phyloP scores from a whole-genome alignment of 2,888 invertebrate species.

The Neoaliturus tenellus region DNA sequence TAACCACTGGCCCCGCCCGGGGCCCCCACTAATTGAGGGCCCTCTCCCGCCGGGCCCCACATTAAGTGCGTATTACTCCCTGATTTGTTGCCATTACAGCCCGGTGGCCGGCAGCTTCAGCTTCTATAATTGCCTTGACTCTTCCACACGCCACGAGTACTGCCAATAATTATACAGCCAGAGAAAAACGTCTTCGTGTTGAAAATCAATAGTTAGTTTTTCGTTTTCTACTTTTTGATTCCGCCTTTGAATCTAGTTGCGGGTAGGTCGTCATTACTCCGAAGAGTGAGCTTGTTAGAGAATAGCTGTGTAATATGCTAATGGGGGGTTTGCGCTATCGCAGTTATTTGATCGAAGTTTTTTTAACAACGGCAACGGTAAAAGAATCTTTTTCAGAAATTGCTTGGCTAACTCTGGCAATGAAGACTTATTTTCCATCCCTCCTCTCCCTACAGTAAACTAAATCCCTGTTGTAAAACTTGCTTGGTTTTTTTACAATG shows the following conservation, averaged over 20 bases:
- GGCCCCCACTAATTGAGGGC: neutral
- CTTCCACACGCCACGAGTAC: neutral
- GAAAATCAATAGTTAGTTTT: neutral
- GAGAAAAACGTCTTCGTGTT: neutral
- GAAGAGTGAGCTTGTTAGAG: neutral
- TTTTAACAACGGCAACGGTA: too few relatives aligned
- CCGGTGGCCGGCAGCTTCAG: neutral
- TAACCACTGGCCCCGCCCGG: neutral
- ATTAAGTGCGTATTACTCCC: slow-evolving; percentile 22
- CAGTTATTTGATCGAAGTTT: too few relatives aligned
- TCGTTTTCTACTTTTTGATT: neutral
- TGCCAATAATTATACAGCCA: neutral
- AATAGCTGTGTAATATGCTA: neutral
- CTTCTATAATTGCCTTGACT: neutral
- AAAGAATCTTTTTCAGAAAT: too few relatives aligned
- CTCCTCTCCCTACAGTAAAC: too few relatives aligned
- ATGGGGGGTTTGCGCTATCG: too few relatives aligned
- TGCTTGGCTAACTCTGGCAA: too few relatives aligned
- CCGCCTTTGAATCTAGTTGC: neutral
- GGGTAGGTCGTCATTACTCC: neutral
- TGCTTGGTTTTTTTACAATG: too few relatives aligned
- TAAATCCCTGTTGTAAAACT: too few relatives aligned
- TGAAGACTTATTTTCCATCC: too few relatives aligned
- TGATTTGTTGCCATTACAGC: slow-evolving; percentile 13
- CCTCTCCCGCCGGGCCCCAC: neutral